Percentiles rank a stretch among this genome's conserved stretches.
Evolutionary conservation across 2,797 vertebrate species (phyloP).

Genomic region (Simalia tracyae): DNA sequence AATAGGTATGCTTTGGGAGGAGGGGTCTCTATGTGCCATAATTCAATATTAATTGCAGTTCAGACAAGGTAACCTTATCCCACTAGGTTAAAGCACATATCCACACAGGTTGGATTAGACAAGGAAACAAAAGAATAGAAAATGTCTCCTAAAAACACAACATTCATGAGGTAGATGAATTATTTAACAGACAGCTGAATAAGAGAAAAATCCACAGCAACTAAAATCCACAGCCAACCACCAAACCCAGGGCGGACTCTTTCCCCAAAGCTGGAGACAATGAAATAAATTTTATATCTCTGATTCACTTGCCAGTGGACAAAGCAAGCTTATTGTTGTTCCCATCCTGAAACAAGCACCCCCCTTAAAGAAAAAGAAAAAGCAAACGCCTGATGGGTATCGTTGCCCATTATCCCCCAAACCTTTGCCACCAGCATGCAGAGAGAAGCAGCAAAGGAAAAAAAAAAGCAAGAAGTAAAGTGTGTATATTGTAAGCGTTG

Average conservation of each 20-base stretch:
- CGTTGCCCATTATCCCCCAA: conserved; percentile 77
- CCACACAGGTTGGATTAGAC: conserved; percentile 25
- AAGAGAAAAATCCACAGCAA: conserved; percentile 69
- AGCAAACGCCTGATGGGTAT: conserved; percentile 67
- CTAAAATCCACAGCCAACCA: conserved; percentile 38
- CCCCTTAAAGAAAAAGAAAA: conserved; percentile 37
- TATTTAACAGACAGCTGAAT: conserved; percentile 73
- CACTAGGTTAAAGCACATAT: background rate
- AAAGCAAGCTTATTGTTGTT: conserved; percentile 63
- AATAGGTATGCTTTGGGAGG: background rate
- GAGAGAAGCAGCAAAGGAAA: conserved; percentile 61
- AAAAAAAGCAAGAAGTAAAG: conserved; percentile 66
- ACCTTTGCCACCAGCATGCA: conserved; percentile 76
- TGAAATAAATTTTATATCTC: conserved; percentile 73
- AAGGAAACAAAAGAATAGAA: conserved; percentile 28
- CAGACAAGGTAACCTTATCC: conserved; percentile 21
- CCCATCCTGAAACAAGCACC: conserved; percentile 29
- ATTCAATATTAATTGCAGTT: background rate
- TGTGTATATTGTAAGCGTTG: conserved; percentile 81
- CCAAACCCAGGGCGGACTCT: conserved; percentile 49
- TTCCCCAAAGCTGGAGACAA: conserved; percentile 69
- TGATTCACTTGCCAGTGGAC: conserved; percentile 67
- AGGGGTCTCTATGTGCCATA: background rate
- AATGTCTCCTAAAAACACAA: conserved; percentile 62
- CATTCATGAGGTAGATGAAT: conserved; percentile 66